Percentiles rank a stretch among this genome's conserved stretches.
phyloP scores from a whole-genome alignment of 1,140 invertebrate species.

The Pantala flavescens region DNA sequence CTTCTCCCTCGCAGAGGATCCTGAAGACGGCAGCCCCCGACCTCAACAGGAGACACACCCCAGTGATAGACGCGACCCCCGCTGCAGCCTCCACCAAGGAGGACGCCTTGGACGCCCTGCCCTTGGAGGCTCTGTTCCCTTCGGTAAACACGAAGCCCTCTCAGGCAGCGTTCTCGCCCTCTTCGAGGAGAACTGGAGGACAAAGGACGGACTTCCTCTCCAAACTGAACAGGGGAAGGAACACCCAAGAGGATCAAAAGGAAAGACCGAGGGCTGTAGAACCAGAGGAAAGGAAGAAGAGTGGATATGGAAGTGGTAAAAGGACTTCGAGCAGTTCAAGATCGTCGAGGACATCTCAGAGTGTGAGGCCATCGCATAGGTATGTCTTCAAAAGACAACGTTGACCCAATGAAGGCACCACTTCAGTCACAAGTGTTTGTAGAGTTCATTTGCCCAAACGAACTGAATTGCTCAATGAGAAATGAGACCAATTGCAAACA shows the following conservation, averaged over 20 bases:
- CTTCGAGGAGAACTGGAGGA: slow-evolving; percentile 14
- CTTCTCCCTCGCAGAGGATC: slow-evolving; percentile 53
- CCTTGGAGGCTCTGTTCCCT: slow-evolving; percentile 38
- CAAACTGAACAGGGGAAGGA: not conserved
- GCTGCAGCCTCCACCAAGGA: slow-evolving; percentile 35
- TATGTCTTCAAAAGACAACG: not conserved
- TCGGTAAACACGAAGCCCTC: slow-evolving; percentile 31
- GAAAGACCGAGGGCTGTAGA: not conserved
- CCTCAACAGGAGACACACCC: slow-evolving; percentile 34
- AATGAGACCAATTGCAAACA: too few relatives aligned
- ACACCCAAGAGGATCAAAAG: not conserved
- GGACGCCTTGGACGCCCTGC: slow-evolving; percentile 41
- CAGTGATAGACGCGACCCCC: slow-evolving; percentile 50
- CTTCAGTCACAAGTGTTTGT: too few relatives aligned
- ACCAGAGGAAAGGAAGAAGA: slow-evolving; percentile 9
- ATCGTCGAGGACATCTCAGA: not conserved
- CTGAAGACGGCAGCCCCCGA: slow-evolving; percentile 58
- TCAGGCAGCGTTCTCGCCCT: slow-evolving; percentile 43
- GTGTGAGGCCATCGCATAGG: slow-evolving; percentile 4
- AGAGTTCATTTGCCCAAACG: too few relatives aligned
- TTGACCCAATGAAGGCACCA: too few relatives aligned
- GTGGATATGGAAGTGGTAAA: not conserved
- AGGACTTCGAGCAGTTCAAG: not conserved
- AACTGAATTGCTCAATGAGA: too few relatives aligned
- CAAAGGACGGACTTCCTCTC: slow-evolving; percentile 12